Conservation (phyloP, 2,113 vertebrate genomes). For the Gymnobelideus leadbeateri region DNA sequence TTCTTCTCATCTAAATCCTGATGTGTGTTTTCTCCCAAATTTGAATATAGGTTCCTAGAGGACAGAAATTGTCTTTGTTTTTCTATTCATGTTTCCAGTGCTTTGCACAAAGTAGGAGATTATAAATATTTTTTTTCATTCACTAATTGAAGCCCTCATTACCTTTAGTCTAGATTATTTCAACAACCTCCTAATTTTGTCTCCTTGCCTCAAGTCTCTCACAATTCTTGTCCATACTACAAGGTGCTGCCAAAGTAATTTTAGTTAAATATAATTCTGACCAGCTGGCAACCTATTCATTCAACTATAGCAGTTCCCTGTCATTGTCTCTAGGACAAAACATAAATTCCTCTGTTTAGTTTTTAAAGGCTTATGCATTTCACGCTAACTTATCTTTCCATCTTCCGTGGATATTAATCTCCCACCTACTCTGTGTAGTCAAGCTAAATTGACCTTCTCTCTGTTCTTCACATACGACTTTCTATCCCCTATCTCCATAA, state of each 20-base stretch:
- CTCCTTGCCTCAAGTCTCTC: neutral
- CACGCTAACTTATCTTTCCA: neutral
- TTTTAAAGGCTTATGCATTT: neutral
- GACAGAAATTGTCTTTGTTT: neutral
- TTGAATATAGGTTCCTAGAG: neutral
- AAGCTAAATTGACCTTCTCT: neutral
- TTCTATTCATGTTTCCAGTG: neutral
- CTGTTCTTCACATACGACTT: neutral
- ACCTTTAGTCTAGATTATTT: neutral
- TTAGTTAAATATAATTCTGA: neutral
- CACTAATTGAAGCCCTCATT: neutral
- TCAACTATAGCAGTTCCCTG: neutral
- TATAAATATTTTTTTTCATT: neutral
- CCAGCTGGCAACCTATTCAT: neutral
- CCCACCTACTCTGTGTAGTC: neutral
- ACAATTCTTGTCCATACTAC: neutral
- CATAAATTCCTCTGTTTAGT: neutral
- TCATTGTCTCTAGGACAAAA: neutral
- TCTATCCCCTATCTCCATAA: neutral
- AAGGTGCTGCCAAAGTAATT: neutral
- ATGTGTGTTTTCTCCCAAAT: neutral
- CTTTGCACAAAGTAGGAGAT: neutral
- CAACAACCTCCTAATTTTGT: neutral
- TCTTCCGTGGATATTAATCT: neutral
- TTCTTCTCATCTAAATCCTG: neutral